phyloP scores from a whole-genome alignment of 2,888 invertebrate genomes.

The Agrypnus murinus region DNA sequence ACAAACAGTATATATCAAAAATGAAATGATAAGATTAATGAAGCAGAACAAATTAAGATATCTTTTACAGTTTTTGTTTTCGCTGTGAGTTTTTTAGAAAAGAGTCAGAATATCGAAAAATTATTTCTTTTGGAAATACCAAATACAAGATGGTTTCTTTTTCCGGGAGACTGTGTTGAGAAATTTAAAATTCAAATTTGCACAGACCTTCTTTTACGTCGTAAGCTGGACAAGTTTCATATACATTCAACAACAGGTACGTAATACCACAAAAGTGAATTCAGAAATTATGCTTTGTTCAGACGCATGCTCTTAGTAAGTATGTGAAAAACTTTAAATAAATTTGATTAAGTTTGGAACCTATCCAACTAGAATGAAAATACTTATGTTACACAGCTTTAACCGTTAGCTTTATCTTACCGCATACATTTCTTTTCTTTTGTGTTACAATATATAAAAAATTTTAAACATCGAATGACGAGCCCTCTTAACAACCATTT shows the following conservation, averaged over 20 bases:
- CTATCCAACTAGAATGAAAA: too few relatives aligned
- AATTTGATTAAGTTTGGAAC: too few relatives aligned
- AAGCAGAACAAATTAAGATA: background rate
- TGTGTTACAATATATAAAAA: too few relatives aligned
- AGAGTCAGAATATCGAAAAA: background rate
- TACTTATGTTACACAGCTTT: too few relatives aligned
- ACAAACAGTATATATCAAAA: conserved; percentile 9
- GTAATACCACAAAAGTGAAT: too few relatives aligned
- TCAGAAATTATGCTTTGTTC: too few relatives aligned
- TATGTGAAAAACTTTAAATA: too few relatives aligned
- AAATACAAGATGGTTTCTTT: conserved; percentile 1
- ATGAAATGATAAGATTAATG: background rate
- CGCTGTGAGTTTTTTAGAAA: background rate
- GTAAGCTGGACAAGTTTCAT: background rate
- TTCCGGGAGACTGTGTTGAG: background rate
- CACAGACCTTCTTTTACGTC: background rate
- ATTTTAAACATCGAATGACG: too few relatives aligned
- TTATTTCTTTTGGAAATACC: background rate
- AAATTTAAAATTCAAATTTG: conserved; percentile 4
- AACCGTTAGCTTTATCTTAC: too few relatives aligned
- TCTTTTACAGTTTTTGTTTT: background rate
- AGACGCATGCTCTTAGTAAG: too few relatives aligned
- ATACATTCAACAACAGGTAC: background rate
- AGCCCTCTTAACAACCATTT: too few relatives aligned
- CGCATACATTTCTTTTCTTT: too few relatives aligned